A percentile compares a stretch with the other conserved stretches of the same genome.
Evolutionary conservation across 2,113 vertebrate genomes (phyloP).

Genomic region (Brienomyrus brachyistius): DNA sequence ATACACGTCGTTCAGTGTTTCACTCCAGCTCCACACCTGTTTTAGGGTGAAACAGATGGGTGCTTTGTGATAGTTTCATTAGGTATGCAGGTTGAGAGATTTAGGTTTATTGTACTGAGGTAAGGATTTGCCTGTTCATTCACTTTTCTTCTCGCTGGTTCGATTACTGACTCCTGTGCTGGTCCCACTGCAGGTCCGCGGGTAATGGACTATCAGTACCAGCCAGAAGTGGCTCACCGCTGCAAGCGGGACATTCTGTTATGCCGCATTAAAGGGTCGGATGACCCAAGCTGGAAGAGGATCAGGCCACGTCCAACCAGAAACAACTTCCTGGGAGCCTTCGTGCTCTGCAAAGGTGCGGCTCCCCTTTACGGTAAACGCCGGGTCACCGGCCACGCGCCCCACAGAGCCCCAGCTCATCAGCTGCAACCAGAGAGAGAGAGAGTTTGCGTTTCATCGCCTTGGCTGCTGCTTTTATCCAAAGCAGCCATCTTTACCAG

Average conservation of each 20-base stretch:
- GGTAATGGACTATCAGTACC: conserved; percentile 89
- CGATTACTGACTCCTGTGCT: no score
- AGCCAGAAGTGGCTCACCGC: conserved; percentile 87
- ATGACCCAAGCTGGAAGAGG: conserved; percentile 87
- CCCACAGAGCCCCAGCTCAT: not conserved
- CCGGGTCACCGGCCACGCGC: no score
- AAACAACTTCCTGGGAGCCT: conserved; percentile 92
- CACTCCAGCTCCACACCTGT: not conserved
- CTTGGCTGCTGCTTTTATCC: not conserved
- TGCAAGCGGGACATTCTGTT: conserved; percentile 87
- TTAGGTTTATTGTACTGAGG: not conserved
- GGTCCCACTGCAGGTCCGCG: conserved; percentile 64
- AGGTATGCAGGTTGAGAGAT: not conserved
- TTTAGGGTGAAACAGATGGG: not conserved
- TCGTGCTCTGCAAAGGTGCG: conserved; percentile 94
- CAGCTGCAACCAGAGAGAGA: not conserved
- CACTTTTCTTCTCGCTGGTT: not conserved
- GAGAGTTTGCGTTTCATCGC: not conserved
- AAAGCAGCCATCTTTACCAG: not conserved
- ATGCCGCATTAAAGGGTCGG: conserved; percentile 74
- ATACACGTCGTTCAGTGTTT: not conserved
- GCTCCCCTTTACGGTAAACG: not conserved
- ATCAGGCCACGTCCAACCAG: conserved; percentile 89
- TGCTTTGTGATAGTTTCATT: not conserved
- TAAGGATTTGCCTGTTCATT: not conserved